Evolutionary conservation across 92 coral and sea anemone species (phyloP), one percentile per base, ranked within the genome.

Genomic region (Porites rus): DNA sequence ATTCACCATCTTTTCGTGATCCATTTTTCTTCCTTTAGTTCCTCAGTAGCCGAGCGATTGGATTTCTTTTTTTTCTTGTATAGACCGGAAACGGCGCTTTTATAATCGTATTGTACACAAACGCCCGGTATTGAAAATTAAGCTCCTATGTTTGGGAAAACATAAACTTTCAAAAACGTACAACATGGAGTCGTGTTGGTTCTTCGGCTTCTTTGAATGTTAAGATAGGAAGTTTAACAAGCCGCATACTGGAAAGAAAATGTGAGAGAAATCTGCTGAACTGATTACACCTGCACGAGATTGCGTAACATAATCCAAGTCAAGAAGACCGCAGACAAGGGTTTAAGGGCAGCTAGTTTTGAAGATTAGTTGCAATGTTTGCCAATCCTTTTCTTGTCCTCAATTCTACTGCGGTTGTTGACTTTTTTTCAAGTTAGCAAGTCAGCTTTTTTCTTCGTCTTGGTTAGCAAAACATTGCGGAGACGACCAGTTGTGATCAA

Each of bases 61-160:
- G 20, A 76, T n/a, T 62, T 62, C 19, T 17, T 19, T 6, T 16
- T 16, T 65, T 46, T 63, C 50, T n/a, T 46, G 14, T n/a, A n/a
- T 31, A 38, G 16, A 8, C 56, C 43, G 14, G n/a, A 38, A 14
- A 18, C 56, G 61, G 17, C 16, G 10, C 67, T 9, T 76, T 38
- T 11, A 20, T 63, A 58, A 78, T 78, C 83, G 6, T 46, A 63
- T 10, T 19, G 72, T 46, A 64, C 61, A 62, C 43, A 28, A 78
- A 43, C 83, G 46, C 83, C 61, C 8, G 10, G 17, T 76, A 8
- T 10, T 63, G 58, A 24, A 31, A 76, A 62, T 58, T 24, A 16
- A 76, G 31, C 62, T 56, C 2, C 52, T 76, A 56, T 51, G 10
- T 3, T 51, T 58, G 46, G 66, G 18, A 12, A 51, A 74, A 52